Evolutionary conservation across 1,140 invertebrate genomes (phyloP).

Genomic region (Drosophila ananassae): DNA sequence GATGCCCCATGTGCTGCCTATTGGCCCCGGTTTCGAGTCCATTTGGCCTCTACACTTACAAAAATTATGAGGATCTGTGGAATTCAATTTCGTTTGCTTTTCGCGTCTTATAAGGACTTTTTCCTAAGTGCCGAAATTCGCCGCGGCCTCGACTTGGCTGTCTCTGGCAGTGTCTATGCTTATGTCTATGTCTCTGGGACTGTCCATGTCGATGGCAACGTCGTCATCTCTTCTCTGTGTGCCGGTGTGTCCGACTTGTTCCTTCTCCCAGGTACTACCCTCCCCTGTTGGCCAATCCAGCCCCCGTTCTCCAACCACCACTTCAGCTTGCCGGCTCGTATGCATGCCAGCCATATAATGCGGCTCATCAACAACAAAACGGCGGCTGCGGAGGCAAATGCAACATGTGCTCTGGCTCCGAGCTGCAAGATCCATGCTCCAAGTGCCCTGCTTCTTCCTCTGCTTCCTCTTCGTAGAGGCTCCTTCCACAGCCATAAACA

Average conservation of each 20-base stretch:
- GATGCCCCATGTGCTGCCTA: slow-evolving; percentile 38
- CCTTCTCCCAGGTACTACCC: slow-evolving; percentile 3
- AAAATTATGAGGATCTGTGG: not conserved
- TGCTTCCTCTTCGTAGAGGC: slow-evolving; percentile 25
- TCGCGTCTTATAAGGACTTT: not conserved
- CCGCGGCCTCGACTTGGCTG: slow-evolving; percentile 44
- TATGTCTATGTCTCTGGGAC: slow-evolving; percentile 23
- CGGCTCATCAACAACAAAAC: slow-evolving; percentile 72
- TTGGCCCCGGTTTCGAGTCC: slow-evolving; percentile 26
- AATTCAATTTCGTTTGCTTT: not conserved
- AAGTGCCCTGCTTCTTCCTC: slow-evolving; percentile 7
- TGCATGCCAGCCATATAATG: slow-evolving; percentile 76
- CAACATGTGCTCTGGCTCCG: slow-evolving; percentile 66
- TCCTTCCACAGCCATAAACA: slow-evolving; percentile 71
- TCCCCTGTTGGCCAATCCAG: not conserved
- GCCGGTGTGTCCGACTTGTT: slow-evolving; percentile 14
- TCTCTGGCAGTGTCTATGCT: slow-evolving; percentile 34
- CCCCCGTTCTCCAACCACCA: not conserved
- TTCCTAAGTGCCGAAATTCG: slow-evolving; percentile 11
- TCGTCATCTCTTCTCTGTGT: slow-evolving; percentile 45
- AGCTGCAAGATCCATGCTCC: slow-evolving; percentile 25
- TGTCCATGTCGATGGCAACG: slow-evolving; percentile 48
- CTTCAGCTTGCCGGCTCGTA: slow-evolving; percentile 46
- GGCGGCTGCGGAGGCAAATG: slow-evolving; percentile 66
- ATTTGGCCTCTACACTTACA: slow-evolving; percentile 42